Conservation (phyloP, 1,140 invertebrate species). For the Drosophila pseudoobscura region DNA sequence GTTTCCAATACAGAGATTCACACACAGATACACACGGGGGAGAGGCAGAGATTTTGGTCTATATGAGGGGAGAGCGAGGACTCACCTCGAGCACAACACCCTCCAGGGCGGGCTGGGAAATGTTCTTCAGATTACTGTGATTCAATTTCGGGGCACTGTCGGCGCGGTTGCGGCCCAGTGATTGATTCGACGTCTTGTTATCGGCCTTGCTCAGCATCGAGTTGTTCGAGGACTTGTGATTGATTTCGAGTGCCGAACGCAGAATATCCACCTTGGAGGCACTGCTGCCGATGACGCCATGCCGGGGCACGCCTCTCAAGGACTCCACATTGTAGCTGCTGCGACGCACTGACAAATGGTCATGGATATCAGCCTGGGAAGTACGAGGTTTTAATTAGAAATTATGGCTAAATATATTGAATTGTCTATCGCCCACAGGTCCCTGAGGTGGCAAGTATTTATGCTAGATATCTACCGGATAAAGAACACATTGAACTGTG, state of each 20-base stretch:
- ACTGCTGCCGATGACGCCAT: slow-evolving; percentile 84
- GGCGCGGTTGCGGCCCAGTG: slow-evolving; percentile 84
- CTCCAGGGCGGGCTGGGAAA: slow-evolving; percentile 85
- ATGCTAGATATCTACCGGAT: too few relatives aligned
- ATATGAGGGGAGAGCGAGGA: slow-evolving; percentile 13
- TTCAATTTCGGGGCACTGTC: slow-evolving; percentile 86
- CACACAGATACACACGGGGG: slow-evolving; percentile 8
- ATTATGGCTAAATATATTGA: background rate
- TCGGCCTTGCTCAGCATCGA: slow-evolving; percentile 82
- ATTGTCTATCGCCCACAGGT: too few relatives aligned
- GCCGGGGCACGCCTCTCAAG: slow-evolving; percentile 63
- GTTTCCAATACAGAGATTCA: background rate
- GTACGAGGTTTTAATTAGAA: slow-evolving; percentile 28
- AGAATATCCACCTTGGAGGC: slow-evolving; percentile 87
- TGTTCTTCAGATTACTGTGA: slow-evolving; percentile 85
- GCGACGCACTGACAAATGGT: slow-evolving; percentile 82
- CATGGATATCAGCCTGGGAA: slow-evolving; percentile 78
- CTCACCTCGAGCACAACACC: slow-evolving; percentile 83
- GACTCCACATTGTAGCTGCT: slow-evolving; percentile 83
- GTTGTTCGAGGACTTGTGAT: slow-evolving; percentile 84
- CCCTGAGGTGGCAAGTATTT: too few relatives aligned
- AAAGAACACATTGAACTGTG: too few relatives aligned
- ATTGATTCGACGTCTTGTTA: slow-evolving; percentile 84
- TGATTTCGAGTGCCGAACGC: slow-evolving; percentile 87
- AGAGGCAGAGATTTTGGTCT: too few relatives aligned